Evolutionary conservation across 1,140 invertebrate species (phyloP), one percentile per base, ranked within the genome.

Genomic region (Scaptomyza graminum): DNA sequence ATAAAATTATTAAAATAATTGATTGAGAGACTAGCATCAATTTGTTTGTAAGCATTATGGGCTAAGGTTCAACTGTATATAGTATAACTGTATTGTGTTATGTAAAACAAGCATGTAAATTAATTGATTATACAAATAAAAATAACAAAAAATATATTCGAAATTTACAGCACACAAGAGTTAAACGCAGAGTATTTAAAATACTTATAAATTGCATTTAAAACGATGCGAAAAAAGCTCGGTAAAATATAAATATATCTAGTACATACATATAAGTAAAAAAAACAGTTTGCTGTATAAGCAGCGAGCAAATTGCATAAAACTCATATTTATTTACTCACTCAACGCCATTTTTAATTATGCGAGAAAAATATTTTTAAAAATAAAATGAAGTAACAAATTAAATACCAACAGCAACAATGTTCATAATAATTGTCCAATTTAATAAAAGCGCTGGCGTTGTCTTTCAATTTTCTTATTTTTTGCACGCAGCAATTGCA

Each of bases 161-260:
- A 52, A 50, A 43, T 18, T 50, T n/a, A 12, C 12, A 61, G 13
- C 16, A 44, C 28, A 28, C 49, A 31, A 28, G 11, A 37, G 13
- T 43, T 64, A 63, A 66, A 56, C 39, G 71, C 60, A 46, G 72
- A 54, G 77, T 85, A 85, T 87, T 85, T 51, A 63, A 74, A 78
- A 85, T 79, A 85, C 82, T 72, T 78, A 87, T 81, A 68, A 78
- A 82, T 73, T 85, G 82, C 82, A 85, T 85, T 85, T 85, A 87
- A 71, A 87, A 69, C 52, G 43, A 70, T 66, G 66, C 59, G 72
- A 81, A 80, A 72, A 62, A 59, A 39, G 31, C 49, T 60, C 44
- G 13, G 13, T 41, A 18, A 60, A 43, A 62, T 46, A 31, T 7
- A 56, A 39, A 64, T 49, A 34, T 13, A 57, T 44, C 68, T 22